Evolutionary conservation across 2,888 invertebrate species (phyloP), one percentile per base, ranked within the genome.

Genomic region (Pollenia angustigena): DNA sequence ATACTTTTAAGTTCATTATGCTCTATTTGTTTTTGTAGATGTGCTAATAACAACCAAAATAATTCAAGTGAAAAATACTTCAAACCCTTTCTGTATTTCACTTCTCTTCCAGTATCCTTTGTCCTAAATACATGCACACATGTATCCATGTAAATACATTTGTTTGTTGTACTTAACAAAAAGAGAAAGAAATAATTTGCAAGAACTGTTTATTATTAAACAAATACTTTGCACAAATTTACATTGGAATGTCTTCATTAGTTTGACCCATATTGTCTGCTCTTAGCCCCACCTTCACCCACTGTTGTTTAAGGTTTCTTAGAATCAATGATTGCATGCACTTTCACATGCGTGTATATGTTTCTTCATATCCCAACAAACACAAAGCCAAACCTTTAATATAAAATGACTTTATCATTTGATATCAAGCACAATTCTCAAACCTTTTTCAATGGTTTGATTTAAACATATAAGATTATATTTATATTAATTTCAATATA

Each of bases 221-320:
- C 78, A 84, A 87, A 87, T 84, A 78, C 54, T 80, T 80, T 71
- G 44, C n/a, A 54, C 71, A 86, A 80, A 79, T 80, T 83, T 80
- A 32, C 58, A 83, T 64, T 69, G 79, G 52, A 74, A 83, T 83
- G 69, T 80, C 82, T 86, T 86, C 75, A 86, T 82, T 82, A 79
- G 82, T 69, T 82, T 82, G 82, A 82, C 79, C 78, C 74, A 78
- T 54, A 62, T 69, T 68, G 11, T 42, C 16, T 58, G n/a, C 64
- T 4, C 23, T 16, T 23, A 42, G 58, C 48, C n/a, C 42, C 48
- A 42, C 23, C 3, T 18, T 12, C 42, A 14, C 11, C 74, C 48
- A 56, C 54, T 32, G 4, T 44, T 66, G 16, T 44, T 62, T 23
- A 44, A 71, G 44, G 44, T 60, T 58, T 48, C 50, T 32, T n/a